phyloP scores from a whole-genome alignment of 2,888 invertebrate genomes.

The Thera obeliscata region DNA sequence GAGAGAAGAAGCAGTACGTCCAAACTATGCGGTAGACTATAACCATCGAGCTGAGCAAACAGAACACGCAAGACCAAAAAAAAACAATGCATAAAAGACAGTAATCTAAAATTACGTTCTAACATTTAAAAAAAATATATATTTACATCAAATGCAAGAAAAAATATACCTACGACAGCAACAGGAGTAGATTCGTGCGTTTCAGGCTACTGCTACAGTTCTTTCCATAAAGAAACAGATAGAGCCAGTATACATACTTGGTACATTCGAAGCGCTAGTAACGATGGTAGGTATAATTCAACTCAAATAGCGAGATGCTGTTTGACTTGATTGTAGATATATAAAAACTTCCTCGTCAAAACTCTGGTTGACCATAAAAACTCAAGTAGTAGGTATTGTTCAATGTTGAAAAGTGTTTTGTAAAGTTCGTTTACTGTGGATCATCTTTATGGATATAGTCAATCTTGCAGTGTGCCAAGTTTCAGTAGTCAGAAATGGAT shows the following conservation, averaged over 20 bases:
- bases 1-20: conserved; percentile 23
- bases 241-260: conserved; percentile 27
- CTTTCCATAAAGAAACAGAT: conserved; percentile 2
- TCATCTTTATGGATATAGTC: not conserved
- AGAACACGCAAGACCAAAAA: conserved; percentile 37
- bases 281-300: conserved; percentile 4
- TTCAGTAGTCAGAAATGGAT: not conserved
- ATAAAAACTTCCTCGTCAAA: conserved; percentile 2
- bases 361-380: not conserved
- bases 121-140: conserved; percentile 16
- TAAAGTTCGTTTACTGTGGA: not conserved
- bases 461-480: not conserved
- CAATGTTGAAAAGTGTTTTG: not conserved
- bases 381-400: conserved; percentile 1
- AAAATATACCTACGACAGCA: conserved; percentile 19
- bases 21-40: conserved; percentile 20
- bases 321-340: not conserved
- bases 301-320: conserved; percentile 1
- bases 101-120: conserved; percentile 18
- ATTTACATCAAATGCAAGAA: conserved; percentile 25
- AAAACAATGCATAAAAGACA: conserved; percentile 23
- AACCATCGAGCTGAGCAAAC: conserved; percentile 41
- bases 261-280: conserved; percentile 14
- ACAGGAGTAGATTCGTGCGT: conserved; percentile 17
- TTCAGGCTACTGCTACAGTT: conserved; percentile 17